Percentiles rank a stretch among this genome's conserved stretches.
phyloP scores from a whole-genome alignment of 2,113 vertebrate species.

The Entelurus aequoreus region DNA sequence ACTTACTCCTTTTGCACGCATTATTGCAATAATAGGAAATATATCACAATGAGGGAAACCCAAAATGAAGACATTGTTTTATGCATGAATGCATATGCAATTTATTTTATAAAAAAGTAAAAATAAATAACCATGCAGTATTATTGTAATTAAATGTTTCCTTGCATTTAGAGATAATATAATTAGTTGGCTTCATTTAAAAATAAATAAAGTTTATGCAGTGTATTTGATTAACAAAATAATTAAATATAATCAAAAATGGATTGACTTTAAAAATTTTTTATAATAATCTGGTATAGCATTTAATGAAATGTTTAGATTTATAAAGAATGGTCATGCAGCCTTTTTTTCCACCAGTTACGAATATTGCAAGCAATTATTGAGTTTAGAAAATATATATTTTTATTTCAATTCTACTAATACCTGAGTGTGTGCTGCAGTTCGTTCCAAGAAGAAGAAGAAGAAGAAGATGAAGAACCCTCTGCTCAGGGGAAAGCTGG shows the following conservation, averaged over 20 bases:
- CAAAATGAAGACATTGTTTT: no score
- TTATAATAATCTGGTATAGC: no score
- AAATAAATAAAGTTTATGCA: not conserved
- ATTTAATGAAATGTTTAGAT: not conserved
- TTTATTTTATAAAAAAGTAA: not conserved
- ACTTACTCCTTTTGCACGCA: conserved; percentile 49
- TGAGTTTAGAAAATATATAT: no score
- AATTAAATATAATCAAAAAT: not conserved
- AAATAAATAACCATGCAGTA: not conserved
- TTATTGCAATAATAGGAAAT: not conserved
- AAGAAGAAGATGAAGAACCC: not conserved
- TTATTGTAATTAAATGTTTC: no score
- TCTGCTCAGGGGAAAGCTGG: not conserved
- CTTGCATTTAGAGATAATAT: no score
- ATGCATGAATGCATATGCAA: no score
- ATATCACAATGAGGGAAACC: not conserved
- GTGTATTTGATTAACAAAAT: not conserved
- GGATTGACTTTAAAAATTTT: no score
- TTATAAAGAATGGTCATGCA: not conserved
- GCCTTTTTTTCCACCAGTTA: not conserved
- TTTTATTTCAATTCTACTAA: no score
- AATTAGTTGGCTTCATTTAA: not conserved
- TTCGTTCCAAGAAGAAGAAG: not conserved
- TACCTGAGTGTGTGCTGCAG: not conserved
- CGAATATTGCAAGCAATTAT: no score